Base-by-base conservation (phyloP, 2,113 vertebrate species). In the Chitala chitala region DNA sequence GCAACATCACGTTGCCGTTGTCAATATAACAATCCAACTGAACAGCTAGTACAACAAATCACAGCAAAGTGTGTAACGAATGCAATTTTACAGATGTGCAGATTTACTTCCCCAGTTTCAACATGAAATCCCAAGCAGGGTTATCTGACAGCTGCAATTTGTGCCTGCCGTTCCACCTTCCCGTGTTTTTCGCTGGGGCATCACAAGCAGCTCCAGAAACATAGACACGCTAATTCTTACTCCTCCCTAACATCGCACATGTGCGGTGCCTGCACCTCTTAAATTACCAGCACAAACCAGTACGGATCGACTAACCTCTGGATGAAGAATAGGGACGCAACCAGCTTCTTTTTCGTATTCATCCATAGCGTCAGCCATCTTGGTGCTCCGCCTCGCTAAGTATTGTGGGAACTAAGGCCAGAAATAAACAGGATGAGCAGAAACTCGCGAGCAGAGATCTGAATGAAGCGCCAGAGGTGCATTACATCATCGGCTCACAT, bases 291-390 rank as follows among this genome's bases (percentile, higher is more conserved):
- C 42, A 66, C 40, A 38, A n/a, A 55, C 55, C 46, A 56, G 5
- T 10, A 20, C 6, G 6, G 55, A 26, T 3, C 0, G 5, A 29
- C 89, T 80, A 90, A 97, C 95, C 94, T 98, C 95, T 0, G 95
- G 91, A 82, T 96, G 95, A 78, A 98, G 94, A 84, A 97, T 91
- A 79, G 95, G 95, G 86, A 95, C 94, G 77, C 96, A 98, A 59
- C 94, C 93, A 87, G 93, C 92, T 81, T 98, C 95, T 87, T 91
- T 91, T 85, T 95, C 94, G 87, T 95, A 95, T 87, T 95, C 95
- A 81, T 94, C 94, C 86, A 94, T 93, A 88, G 91, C 91, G 87
- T 94, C 94, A 82, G 94, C 96, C 95, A 98, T 98, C 94, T 96
- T 97, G 91, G 90, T 92, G 87, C 88, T 88, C 89, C 85, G 82